Evolutionary conservation across 2,113 vertebrate genomes (phyloP).

Genomic region (Cervus canadensis): DNA sequence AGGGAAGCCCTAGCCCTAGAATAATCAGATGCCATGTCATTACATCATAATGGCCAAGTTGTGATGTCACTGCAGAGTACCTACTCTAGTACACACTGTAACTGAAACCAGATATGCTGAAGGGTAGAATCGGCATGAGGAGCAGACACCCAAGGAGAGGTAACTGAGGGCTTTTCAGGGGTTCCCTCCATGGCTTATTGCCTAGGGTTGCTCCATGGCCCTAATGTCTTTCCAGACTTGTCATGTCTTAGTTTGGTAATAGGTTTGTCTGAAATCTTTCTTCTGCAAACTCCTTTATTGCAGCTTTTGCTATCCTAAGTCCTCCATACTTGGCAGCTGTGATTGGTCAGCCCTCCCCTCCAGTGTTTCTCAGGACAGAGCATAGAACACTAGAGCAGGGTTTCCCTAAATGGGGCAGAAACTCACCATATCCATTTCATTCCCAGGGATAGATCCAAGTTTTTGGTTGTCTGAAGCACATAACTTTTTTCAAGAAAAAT

Average conservation of each 20-base stretch:
- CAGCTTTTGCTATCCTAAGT: background rate
- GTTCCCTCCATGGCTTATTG: background rate
- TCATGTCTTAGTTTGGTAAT: background rate
- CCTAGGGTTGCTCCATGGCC: background rate
- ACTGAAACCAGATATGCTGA: slow-evolving; percentile 8
- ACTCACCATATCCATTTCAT: background rate
- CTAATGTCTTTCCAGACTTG: background rate
- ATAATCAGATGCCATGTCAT: background rate
- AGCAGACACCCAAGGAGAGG: slow-evolving; percentile 47
- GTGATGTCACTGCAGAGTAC: slow-evolving; percentile 49
- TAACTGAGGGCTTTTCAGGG: background rate
- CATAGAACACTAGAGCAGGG: background rate
- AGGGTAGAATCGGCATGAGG: slow-evolving; percentile 46
- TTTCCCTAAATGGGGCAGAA: background rate
- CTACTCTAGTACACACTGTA: background rate
- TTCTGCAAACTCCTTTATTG: background rate
- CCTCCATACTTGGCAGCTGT: background rate
- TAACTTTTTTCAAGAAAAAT: background rate
- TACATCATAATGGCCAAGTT: slow-evolving; percentile 53
- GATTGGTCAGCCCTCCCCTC: background rate
- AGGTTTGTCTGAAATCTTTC: background rate
- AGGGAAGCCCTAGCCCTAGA: background rate
- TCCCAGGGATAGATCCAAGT: background rate
- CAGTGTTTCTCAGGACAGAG: background rate
- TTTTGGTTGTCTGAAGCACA: background rate